Base-by-base conservation (phyloP, 92 coral and sea anemone genomes). In the Heliopora coerulea region DNA sequence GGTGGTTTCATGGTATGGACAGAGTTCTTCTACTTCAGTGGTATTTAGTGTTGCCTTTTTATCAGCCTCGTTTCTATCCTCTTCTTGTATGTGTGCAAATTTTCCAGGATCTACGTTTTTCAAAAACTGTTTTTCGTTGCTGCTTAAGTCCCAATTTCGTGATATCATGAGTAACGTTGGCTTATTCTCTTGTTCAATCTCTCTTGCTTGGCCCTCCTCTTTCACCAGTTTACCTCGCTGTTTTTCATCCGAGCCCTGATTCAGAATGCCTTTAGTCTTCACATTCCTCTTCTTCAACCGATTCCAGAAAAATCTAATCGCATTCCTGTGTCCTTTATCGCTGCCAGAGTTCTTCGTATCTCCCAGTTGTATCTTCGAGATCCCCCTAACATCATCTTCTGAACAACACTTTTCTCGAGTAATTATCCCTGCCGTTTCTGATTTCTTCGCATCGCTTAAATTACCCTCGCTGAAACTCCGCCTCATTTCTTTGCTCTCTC, bases 361-460 rank as follows among this genome's bases (percentile, higher is more conserved):
- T 9, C 15, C 30, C 33, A 3, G 30, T 9, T 28, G 9, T 23
- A 2, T 56, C 61, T 17, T 54, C 26, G 83, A 78, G 44, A 54
- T 27, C 54, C 56, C 68, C 13, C 78, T 78, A 12, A 62, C 40
- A 30, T 74, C 74, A 12, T 74, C 76, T 33, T 54, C 62, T 65
- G 72, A 34, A 20, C 59, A 27, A 15, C 70, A 35, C 27, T 52
- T 26, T 21, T 72, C 64, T 40, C 18, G 37, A 19, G 29, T 61
- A 17, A 24, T 27, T 11, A 56, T 40, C 65, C 65, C 42, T 39
- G 34, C 69, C 8, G 26, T 49, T 32, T 29, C 41, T 46, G 30
- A 7, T 37, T 73, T 73, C 40, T 59, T 29, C 67, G 54, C 41
- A 33, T 35, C 27, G 28, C 69, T 61, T 13, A 44, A 37, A 28